Evolutionary conservation across 64 coral and sea anemone genomes (phyloP).

Genomic region (Porites lutea): DNA sequence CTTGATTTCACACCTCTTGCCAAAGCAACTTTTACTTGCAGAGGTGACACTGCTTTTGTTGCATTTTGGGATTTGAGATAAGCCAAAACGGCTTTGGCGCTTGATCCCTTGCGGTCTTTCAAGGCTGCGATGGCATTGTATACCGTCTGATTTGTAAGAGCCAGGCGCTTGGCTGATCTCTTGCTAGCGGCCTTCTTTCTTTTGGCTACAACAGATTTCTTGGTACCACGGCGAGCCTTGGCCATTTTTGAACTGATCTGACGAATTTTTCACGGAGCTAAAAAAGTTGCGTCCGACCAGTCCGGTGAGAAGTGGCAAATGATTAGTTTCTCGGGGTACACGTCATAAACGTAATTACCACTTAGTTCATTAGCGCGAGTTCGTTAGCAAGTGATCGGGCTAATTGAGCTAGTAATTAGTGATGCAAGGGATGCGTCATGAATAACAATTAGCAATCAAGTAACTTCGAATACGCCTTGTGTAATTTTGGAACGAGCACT

Average conservation of each 20-base stretch:
- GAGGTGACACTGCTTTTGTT: neutral
- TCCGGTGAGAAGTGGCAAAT: slow-evolving; percentile 20
- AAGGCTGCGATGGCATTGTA: slow-evolving; percentile 51
- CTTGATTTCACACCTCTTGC: slow-evolving; percentile 54
- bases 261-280: slow-evolving; percentile 32
- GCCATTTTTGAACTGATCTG: slow-evolving; percentile 32
- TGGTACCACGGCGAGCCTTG: slow-evolving; percentile 23
- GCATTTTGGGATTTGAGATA: slow-evolving; percentile 26
- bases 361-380: slow-evolving; percentile 10
- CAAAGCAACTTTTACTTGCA: slow-evolving; percentile 51
- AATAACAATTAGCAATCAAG: slow-evolving; percentile 26
- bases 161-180: neutral
- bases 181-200: slow-evolving; percentile 11
- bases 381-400: neutral
- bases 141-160: slow-evolving; percentile 24
- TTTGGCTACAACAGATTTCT: slow-evolving; percentile 1
- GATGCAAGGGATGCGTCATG: slow-evolving; percentile 11
- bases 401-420: slow-evolving; percentile 23
- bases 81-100: slow-evolving; percentile 18
- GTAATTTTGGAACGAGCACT: neutral
- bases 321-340: neutral
- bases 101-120: slow-evolving; percentile 56
- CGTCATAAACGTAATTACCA: slow-evolving; percentile 45
- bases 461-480: neutral
- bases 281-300: slow-evolving; percentile 30